These are phyloP conservation scores for Candidula unifasciata DNA, from an alignment of 2,888 invertebrate species.

Conservation along the genomic window DNA sequence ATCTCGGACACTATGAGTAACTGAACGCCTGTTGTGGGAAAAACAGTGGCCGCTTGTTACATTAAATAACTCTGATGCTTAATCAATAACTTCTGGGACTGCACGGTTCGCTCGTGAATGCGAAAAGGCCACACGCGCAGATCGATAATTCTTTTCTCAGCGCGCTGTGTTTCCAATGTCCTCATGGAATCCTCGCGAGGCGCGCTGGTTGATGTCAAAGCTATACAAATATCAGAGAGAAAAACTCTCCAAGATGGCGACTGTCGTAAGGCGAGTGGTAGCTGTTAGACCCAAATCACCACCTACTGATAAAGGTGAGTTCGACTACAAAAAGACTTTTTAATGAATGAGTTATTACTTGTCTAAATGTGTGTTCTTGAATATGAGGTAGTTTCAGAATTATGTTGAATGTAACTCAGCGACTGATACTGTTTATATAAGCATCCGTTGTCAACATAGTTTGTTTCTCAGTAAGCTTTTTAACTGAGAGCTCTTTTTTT, in stretches of 20 bases:
- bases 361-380: not conserved
- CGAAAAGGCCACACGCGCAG: constrained; percentile 38
- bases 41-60: not conserved
- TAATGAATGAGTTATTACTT: not conserved
- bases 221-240: not conserved
- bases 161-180: constrained; percentile 13
- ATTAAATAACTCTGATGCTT: constrained; percentile 2
- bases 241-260: constrained; percentile 43
- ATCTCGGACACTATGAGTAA: not conserved
- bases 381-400: not conserved
- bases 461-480: no score
- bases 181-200: constrained; percentile 41
- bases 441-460: no score
- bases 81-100: constrained; percentile 35
- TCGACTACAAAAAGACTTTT: no score
- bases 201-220: not conserved
- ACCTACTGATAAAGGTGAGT: constrained; percentile 44
- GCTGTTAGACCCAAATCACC: constrained; percentile 42
- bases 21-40: not conserved
- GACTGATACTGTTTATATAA: no score
- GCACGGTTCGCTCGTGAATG: constrained; percentile 26
- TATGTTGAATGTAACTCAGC: no score
- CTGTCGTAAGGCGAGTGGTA: constrained; percentile 39
- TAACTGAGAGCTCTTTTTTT: no score
- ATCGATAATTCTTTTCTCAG: constrained; percentile 45